Base-by-base conservation (phyloP, 2,888 invertebrate species). In the Hipparchia sbordonii region DNA sequence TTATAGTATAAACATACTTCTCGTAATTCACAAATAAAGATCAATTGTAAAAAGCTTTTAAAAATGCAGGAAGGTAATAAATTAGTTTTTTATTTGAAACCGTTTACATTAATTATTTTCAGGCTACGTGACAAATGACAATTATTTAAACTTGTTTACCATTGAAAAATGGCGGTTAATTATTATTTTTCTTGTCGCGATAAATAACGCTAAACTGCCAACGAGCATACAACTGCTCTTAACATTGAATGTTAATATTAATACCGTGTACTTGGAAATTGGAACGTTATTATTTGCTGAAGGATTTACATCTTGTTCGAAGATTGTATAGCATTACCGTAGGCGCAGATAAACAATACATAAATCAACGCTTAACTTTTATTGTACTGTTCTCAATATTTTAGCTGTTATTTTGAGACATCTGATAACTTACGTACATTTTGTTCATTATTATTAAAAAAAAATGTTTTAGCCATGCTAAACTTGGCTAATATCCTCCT, bases 151-250 rank as follows among this genome's bases (percentile, higher is more conserved):
- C 69, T 51, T 59, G 62, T 62, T 52, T 57, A 67, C 70, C 73
- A 60, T 71, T 74, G 70, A 71, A 68, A 68, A 71, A 72, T 62
- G 45, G 39, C 52, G 63, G 65, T 71, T 63, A 69, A 74, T 72
- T 69, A 71, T 74, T 71, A 71, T 74, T 71, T 76, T 74, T 76
- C 69, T 66, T 67, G 68, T 72, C 65, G 33, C 69, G 56, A 69
- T 72, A 71, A 72, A 72, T 74, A 68, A 65, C 33, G 45, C 23
- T 71, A 69, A 71, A 74, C 67, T 48, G 72, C 67, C 56, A 54
- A 74, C 62, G 72, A 23, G 54, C 52, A 23, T 69, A 75, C 72
- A 72, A 65, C 73, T 72, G 67, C 65, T 70, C 70, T 73, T 69
- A 70, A 73, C 65, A 13, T 65, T 68, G 52, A 70, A 72, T 70